Base-by-base conservation (phyloP, 2,113 vertebrate genomes). In the Excalfactoria chinensis region DNA sequence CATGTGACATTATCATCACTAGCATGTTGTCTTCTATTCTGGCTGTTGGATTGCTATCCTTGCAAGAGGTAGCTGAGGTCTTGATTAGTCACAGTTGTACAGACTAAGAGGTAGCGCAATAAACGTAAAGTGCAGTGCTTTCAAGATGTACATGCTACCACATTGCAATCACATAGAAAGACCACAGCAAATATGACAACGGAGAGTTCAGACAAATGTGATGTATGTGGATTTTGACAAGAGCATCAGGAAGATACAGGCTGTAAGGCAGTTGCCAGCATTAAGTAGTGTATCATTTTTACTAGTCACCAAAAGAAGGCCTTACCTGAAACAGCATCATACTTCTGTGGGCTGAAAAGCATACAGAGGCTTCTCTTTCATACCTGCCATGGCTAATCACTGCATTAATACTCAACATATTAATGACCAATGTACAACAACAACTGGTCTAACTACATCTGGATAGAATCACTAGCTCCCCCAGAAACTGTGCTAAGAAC, bases 361-460 rank as follows among this genome's bases (percentile, higher is more conserved):
- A 43, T 18, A 4, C 1, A 4, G 8, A 32, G 34, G 34, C n/a
- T 55, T 63, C 43, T 81, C 48, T 21, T 40, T 35, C 67, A 69
- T 32, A 48, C 34, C 37, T 60, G 26, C 9, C 10, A 6, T 12
- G 11, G 53, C 48, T 46, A 53, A 75, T 35, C 23, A 53, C 35
- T 15, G 60, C 60, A 40, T 35, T 37, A 46, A n/a, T 58, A 63
- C 32, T 5, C 30, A 28, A 22, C 43, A 14, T 44, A 48, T 40
- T 37, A 60, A 3, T 32, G 23, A 66, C 66, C 7, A 73, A 55
- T 10, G 9, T 69, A 17, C 0, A 0, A 48, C 56, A 77, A 44
- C 11, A 46, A 11, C 8, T 49, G 21, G 28, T 66, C 9, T 70
- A 66, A n/a, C 15, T 66, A 18, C 4, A 4, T 22, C 66, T 74